Conservation (phyloP, 2,797 vertebrate genomes). For the Myripristis murdjan region DNA sequence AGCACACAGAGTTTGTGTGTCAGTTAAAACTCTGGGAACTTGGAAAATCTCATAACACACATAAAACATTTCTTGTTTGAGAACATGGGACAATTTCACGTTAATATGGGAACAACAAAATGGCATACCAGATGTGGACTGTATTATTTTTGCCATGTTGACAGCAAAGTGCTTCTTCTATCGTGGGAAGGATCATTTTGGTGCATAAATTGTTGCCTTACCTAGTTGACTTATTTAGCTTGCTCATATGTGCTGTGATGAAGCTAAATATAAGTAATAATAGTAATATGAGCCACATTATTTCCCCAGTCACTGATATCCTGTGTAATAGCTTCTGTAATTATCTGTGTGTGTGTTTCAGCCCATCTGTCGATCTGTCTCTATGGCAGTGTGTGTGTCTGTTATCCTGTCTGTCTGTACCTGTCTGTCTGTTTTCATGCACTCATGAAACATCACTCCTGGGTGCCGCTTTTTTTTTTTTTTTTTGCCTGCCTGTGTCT, state of each 20-base stretch:
- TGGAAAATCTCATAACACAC: slow-evolving; percentile 28
- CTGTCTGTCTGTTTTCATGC: slow-evolving; percentile 47
- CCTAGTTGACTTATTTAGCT: slow-evolving; percentile 45
- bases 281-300: slow-evolving; percentile 27
- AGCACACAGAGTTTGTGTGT: neutral
- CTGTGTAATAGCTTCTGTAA: slow-evolving; percentile 52
- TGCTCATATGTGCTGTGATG: slow-evolving; percentile 31
- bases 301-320: slow-evolving; percentile 35
- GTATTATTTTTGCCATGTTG: slow-evolving; percentile 24
- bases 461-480: too few species aligned
- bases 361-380: slow-evolving; percentile 10
- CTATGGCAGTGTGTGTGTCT: slow-evolving; percentile 26
- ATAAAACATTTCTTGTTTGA: slow-evolving; percentile 25
- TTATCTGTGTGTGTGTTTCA: slow-evolving; percentile 35
- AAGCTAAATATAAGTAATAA: too few species aligned
- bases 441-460: slow-evolving; percentile 47
- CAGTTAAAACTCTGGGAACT: slow-evolving; percentile 17
- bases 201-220: slow-evolving; percentile 45
- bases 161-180: slow-evolving; percentile 42
- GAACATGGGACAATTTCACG: too few species aligned
- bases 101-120: slow-evolving; percentile 36
- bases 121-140: slow-evolving; percentile 10
- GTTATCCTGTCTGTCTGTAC: slow-evolving; percentile 42
- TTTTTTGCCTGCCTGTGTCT: slow-evolving; percentile 42
- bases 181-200: slow-evolving; percentile 39